Base-by-base conservation (phyloP, 2,888 invertebrate genomes). In the Cerastis leucographa region DNA sequence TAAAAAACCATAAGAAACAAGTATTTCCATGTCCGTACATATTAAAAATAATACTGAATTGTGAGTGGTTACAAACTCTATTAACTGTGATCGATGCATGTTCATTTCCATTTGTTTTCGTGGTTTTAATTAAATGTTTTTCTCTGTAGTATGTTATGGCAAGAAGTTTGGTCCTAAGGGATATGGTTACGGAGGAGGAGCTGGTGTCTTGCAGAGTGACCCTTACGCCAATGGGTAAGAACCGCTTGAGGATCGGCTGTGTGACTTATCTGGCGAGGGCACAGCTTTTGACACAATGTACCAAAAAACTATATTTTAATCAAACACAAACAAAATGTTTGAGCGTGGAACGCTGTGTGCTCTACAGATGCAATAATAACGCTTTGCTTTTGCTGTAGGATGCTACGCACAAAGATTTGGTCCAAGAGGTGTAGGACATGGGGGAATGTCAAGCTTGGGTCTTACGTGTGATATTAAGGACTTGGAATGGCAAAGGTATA, bases 161-260 rank as follows among this genome's bases (percentile, higher is more conserved):
- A 99, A 99, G 97, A 98, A 98, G 97, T 99, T 99, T 97, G 99
- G 99, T 92, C 99, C 99, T 92, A 99, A 99, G 97, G 99, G 99
- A 96, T 99, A 99, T 96, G 99, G 99, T 92, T 99, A 99, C 96
- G 99, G 99, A 92, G 99, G 99, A 97, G 99, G 99, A 93, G 99
- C 98, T 94, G 99, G 99, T 94, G 98, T 98, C 90, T 97, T 99
- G 93, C 99, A 99, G 97, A 98, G 98, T 96, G 99, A 99, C 97
- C 97, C 97, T 97, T 98, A 97, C 97, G 97, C 98, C 95, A 98
- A 98, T 97, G 98, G 98, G 98, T 98, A 97, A 97, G 98, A 93
- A 89, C 79, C 84, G 88, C 90, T 90, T 90, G 86, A 97, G 93
- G 89, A 92, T 87, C 86, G 90, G 93, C 87, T 94, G 89, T 88